phyloP scores from a whole-genome alignment of 2,797 vertebrate genomes.

The Molothrus aeneus region DNA sequence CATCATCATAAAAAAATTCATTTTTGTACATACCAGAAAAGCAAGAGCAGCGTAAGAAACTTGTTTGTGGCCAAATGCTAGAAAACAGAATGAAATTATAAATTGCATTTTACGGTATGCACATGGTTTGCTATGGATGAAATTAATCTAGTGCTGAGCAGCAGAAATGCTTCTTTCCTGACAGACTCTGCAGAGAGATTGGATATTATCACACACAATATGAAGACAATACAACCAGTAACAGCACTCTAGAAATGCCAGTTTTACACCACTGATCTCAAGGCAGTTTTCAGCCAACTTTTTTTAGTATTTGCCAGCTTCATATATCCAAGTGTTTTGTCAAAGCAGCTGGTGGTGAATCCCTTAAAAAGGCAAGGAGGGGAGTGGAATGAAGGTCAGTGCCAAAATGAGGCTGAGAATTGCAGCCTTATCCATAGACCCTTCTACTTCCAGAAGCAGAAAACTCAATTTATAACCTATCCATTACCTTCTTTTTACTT shows the following conservation, averaged over 20 bases:
- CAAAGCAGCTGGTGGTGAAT: neutral
- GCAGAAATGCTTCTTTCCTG: constrained; percentile 1
- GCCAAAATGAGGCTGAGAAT: neutral
- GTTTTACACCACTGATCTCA: neutral
- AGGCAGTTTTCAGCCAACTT: neutral
- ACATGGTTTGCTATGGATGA: neutral
- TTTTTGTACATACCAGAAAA: constrained; percentile 78
- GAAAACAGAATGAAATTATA: constrained; percentile 55
- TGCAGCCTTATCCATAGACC: neutral
- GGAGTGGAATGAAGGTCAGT: neutral
- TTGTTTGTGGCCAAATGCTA: constrained; percentile 81
- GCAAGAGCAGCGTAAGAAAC: constrained; percentile 72
- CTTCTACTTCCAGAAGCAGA: neutral
- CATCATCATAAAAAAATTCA: neutral
- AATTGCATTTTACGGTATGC: neutral
- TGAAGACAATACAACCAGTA: neutral
- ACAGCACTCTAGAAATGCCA: neutral
- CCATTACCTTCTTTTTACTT: neutral
- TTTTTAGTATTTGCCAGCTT: neutral
- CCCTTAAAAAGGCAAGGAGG: neutral
- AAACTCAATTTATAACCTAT: neutral
- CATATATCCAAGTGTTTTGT: neutral
- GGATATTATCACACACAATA: neutral
- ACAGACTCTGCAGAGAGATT: neutral
- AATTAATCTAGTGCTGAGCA: neutral